phyloP scores from a whole-genome alignment of 2,113 vertebrate genomes.

The Mormyrus lacerda region DNA sequence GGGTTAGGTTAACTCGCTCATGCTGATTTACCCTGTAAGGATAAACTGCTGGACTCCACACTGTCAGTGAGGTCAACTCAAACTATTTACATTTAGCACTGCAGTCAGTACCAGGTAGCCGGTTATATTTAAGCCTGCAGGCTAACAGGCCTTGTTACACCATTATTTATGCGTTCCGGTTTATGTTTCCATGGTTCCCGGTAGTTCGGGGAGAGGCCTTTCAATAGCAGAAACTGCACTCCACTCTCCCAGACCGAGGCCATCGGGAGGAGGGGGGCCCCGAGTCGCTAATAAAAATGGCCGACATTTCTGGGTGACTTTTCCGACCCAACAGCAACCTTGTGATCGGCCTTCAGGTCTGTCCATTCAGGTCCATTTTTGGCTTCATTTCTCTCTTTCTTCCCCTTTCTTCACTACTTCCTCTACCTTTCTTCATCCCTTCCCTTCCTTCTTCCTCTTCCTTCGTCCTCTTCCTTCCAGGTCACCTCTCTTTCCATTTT shows the following conservation, averaged over 20 bases:
- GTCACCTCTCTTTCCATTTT: slow-evolving; percentile 20
- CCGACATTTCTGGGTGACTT: neutral
- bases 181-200: neutral
- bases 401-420: neutral
- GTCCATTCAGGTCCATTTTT: neutral
- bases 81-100: neutral
- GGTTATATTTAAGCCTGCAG: neutral
- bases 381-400: neutral
- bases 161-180: neutral
- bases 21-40: neutral
- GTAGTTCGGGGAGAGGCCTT: neutral
- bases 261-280: neutral
- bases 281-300: neutral
- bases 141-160: neutral
- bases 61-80: neutral
- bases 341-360: neutral
- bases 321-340: neutral
- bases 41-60: neutral
- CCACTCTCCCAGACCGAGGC: neutral
- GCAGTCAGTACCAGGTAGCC: neutral
- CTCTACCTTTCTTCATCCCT: neutral
- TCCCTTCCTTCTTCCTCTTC: neutral
- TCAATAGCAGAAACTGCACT: neutral
- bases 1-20: neutral
- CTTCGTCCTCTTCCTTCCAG: neutral